phyloP scores from a whole-genome alignment of 1,140 invertebrate species.

The Ceratina japonica region DNA sequence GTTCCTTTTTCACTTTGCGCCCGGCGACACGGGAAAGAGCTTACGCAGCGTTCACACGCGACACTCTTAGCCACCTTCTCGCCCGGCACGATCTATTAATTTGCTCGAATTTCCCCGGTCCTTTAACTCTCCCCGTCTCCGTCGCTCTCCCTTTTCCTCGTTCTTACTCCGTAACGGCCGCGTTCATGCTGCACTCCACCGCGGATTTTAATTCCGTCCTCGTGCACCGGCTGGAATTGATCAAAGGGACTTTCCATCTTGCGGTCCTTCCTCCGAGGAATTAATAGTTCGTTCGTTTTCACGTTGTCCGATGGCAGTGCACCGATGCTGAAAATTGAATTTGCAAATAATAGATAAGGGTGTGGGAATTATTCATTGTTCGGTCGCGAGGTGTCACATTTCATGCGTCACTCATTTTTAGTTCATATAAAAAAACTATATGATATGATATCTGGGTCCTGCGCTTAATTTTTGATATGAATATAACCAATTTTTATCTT shows the following conservation, averaged over 20 bases:
- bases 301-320: no score
- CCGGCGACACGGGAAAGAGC: conserved; percentile 61
- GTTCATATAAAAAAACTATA: no score
- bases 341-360: no score
- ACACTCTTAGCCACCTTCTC: conserved; percentile 34
- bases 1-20: conserved; percentile 54
- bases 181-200: neutral
- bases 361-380: no score
- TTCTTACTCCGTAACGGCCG: neutral
- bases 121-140: neutral
- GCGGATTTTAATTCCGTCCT: conserved; percentile 19
- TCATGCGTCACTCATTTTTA: no score
- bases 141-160: neutral
- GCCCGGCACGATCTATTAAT: conserved; percentile 51
- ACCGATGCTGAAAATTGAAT: no score
- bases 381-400: no score
- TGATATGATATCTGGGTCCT: no score
- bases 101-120: conserved; percentile 44
- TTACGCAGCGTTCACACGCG: conserved; percentile 59
- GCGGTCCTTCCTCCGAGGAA: neutral
- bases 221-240: neutral
- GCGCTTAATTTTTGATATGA: no score
- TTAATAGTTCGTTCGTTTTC: neutral
- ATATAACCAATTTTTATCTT: no score
- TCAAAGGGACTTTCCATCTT: neutral